Conservation (phyloP, 1,140 invertebrate species). For the Carcinoscorpius rotundicauda region DNA sequence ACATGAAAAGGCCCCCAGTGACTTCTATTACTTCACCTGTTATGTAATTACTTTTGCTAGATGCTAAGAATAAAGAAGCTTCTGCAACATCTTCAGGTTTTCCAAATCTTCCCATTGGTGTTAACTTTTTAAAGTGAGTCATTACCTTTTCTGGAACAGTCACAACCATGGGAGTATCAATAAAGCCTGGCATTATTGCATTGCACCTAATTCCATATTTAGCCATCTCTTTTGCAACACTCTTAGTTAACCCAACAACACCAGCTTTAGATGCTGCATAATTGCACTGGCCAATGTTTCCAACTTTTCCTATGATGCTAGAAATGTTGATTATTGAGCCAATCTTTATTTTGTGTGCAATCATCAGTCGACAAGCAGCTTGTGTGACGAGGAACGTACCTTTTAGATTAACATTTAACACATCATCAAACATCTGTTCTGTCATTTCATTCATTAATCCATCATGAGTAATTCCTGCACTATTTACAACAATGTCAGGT, state of each 20-base stretch:
- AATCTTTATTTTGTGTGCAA: constrained; percentile 15
- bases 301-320: constrained; percentile 70
- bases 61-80: constrained; percentile 67
- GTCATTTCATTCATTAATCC: constrained; percentile 66
- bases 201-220: constrained; percentile 54
- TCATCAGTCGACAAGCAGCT: constrained; percentile 19
- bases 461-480: constrained; percentile 76
- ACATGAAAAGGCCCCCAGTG: constrained; percentile 48
- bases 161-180: constrained; percentile 66
- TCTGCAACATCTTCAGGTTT: constrained; percentile 52
- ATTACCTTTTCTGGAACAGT: constrained; percentile 66
- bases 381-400: constrained; percentile 36
- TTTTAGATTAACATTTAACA: constrained; percentile 78
- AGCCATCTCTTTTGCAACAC: constrained; percentile 71
- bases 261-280: constrained; percentile 83
- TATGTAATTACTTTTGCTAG: constrained; percentile 67
- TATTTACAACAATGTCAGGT: constrained; percentile 68
- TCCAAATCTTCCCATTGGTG: constrained; percentile 58
- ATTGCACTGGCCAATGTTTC: constrained; percentile 77
- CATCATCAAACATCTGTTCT: constrained; percentile 62
- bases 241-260: constrained; percentile 69
- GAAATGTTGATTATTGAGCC: constrained; percentile 73
- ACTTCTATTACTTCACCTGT: constrained; percentile 71
- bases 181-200: constrained; percentile 70
- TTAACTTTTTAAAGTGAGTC: constrained; percentile 44